Percentiles rank a stretch among this genome's conserved stretches.
Evolutionary conservation across 1,140 invertebrate genomes (phyloP).

Genomic region (Thalassaphorura encarpata): DNA sequence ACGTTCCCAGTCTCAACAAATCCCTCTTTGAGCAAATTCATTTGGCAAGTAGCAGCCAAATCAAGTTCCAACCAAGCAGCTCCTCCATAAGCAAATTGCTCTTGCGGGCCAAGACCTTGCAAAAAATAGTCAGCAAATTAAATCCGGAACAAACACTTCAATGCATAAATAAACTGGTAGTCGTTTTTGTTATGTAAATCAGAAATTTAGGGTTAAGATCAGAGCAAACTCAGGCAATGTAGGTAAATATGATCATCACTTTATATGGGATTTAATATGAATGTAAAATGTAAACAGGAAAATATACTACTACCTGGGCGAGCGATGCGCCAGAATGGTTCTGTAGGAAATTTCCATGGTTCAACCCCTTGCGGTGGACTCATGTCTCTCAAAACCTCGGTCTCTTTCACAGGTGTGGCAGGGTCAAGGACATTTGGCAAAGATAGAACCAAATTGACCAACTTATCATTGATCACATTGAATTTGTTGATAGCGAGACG

Average conservation of each 20-base stretch:
- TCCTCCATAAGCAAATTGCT: slow-evolving; percentile 8
- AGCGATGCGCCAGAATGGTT: neutral
- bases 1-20: slow-evolving; percentile 20
- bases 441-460: slow-evolving; percentile 52
- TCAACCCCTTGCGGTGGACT: neutral
- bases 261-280: neutral
- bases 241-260: slow-evolving; percentile 9
- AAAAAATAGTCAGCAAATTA: neutral
- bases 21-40: slow-evolving; percentile 7
- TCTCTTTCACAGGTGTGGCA: slow-evolving; percentile 43
- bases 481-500: slow-evolving; percentile 7
- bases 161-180: too few species aligned
- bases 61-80: slow-evolving; percentile 9
- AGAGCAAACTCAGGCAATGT: slow-evolving; percentile 9
- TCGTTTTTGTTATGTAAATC: neutral
- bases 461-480: slow-evolving; percentile 45
- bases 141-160: neutral
- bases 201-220: neutral
- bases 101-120: slow-evolving; percentile 6
- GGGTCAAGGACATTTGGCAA: slow-evolving; percentile 55
- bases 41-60: slow-evolving; percentile 10
- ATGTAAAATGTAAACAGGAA: neutral
- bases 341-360: slow-evolving; percentile 4
- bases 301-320: neutral
- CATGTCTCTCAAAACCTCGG: slow-evolving; percentile 37